A percentile compares a stretch with the other conserved stretches of the same genome.
These are phyloP conservation scores for Oxyura jamaicensis DNA, from an alignment of 2,113 vertebrate species.

Conservation along the genomic window DNA sequence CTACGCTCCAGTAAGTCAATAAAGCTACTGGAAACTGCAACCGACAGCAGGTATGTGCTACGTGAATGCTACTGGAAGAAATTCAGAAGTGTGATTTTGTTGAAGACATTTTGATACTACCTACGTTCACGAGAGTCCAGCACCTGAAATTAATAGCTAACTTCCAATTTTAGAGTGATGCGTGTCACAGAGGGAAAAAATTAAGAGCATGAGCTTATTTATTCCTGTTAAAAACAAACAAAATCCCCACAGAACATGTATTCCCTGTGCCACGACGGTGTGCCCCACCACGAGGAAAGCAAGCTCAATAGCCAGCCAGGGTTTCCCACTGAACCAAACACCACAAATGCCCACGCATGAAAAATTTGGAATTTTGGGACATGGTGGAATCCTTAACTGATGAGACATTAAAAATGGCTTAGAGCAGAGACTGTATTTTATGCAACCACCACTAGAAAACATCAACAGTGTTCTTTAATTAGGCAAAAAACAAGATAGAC, in stretches of 20 bases:
- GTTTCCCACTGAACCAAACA: slow-evolving; percentile 48
- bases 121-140: slow-evolving; percentile 43
- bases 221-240: neutral
- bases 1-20: neutral
- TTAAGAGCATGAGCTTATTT: neutral
- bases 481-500: slow-evolving; percentile 7
- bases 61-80: slow-evolving; percentile 5
- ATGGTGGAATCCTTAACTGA: slow-evolving; percentile 35
- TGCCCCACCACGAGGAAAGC: slow-evolving; percentile 18
- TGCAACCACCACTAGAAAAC: slow-evolving; percentile 55
- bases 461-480: slow-evolving; percentile 49
- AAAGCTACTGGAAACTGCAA: slow-evolving; percentile 25
- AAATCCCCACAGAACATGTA: neutral
- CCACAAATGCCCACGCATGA: neutral
- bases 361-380: neutral
- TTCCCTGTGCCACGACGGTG: neutral
- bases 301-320: slow-evolving; percentile 25
- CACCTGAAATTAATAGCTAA: slow-evolving; percentile 6
- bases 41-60: neutral
- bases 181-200: neutral
- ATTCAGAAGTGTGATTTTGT: slow-evolving; percentile 28
- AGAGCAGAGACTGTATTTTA: slow-evolving; percentile 40
- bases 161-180: slow-evolving; percentile 35
- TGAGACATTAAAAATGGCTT: slow-evolving; percentile 26
- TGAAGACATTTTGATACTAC: slow-evolving; percentile 2